A percentile compares a stretch with the other conserved stretches of the same genome.
Conservation (phyloP, 2,113 vertebrate species). For the Phaethon lepturus region DNA sequence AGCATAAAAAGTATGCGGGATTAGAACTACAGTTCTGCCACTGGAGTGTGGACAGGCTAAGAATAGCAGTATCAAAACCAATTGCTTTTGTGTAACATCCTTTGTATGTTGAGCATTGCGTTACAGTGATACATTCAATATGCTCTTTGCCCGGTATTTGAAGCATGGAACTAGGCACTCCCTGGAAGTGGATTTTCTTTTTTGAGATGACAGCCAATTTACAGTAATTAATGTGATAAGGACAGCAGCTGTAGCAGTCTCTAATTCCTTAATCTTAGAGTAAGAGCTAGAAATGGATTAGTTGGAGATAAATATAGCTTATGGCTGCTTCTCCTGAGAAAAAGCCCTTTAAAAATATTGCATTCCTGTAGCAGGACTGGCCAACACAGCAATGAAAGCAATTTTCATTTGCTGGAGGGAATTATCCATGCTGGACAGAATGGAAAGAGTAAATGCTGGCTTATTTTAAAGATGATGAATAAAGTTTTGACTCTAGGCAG, state of each 20-base stretch:
- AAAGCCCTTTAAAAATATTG: conserved; percentile 55
- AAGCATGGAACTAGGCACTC: conserved; percentile 7
- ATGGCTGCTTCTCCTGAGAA: conserved; percentile 60
- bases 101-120: not conserved
- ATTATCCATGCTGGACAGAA: conserved; percentile 18
- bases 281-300: conserved; percentile 73
- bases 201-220: conserved; percentile 68
- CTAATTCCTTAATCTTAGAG: conserved; percentile 75
- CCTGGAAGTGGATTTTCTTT: conserved; percentile 49
- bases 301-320: conserved; percentile 74
- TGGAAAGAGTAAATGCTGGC: conserved; percentile 2
- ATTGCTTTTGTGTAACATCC: not conserved
- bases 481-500: not conserved
- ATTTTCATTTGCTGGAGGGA: conserved; percentile 23
- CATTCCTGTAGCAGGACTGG: conserved; percentile 24
- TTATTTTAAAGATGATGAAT: conserved; percentile 38
- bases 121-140: conserved; percentile 11
- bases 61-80: not conserved
- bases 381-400: not conserved
- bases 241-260: conserved; percentile 71
- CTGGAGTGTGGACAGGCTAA: not conserved
- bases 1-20: not conserved
- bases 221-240: conserved; percentile 77
- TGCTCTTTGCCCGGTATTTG: not conserved
- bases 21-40: not conserved